Evolutionary conservation across 2,113 vertebrate species (phyloP).

Genomic region (Heliornis fulica): DNA sequence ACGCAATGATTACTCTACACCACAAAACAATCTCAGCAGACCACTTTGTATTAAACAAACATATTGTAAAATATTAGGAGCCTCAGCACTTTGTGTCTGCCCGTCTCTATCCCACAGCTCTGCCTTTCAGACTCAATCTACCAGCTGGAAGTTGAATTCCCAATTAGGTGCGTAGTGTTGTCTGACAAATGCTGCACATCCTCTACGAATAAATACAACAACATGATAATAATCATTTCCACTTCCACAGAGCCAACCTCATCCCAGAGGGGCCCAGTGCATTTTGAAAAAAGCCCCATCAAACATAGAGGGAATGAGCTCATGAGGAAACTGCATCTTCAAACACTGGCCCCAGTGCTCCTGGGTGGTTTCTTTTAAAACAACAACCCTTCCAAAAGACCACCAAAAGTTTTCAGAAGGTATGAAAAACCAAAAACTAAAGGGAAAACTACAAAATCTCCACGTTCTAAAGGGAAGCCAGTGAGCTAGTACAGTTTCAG

Average conservation of each 20-base stretch:
- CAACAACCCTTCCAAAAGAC: background rate
- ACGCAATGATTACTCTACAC: background rate
- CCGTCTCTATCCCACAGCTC: background rate
- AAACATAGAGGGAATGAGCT: background rate
- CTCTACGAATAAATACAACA: background rate
- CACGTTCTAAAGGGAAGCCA: background rate
- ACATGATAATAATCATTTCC: background rate
- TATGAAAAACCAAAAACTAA: background rate
- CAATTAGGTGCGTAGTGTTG: background rate
- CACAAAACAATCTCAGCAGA: conserved; percentile 55
- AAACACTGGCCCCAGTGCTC: background rate
- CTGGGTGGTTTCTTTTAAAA: background rate
- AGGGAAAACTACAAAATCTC: background rate
- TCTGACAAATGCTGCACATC: conserved; percentile 14
- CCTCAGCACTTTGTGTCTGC: conserved; percentile 28
- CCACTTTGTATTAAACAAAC: conserved; percentile 51
- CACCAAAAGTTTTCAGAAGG: background rate
- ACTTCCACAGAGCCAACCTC: background rate
- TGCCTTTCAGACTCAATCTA: conserved; percentile 50
- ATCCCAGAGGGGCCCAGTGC: background rate
- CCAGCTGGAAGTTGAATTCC: conserved; percentile 47
- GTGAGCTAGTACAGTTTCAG: background rate
- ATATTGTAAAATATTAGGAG: conserved; percentile 26
- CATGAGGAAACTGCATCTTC: background rate
- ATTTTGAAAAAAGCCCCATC: background rate